Base-by-base conservation (phyloP, 2,888 invertebrate genomes). In the Apoda limacodes region DNA sequence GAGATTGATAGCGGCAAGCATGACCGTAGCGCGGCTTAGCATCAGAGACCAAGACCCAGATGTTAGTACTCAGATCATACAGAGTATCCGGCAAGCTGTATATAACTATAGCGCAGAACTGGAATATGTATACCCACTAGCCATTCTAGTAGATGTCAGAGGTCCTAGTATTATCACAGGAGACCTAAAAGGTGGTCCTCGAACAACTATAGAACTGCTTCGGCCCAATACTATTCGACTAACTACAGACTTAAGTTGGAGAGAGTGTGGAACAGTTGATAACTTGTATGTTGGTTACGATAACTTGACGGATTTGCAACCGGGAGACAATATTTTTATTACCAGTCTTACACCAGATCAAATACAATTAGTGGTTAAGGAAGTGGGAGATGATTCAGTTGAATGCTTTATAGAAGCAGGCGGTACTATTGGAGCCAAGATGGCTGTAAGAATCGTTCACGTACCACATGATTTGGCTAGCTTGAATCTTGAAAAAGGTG, bases 211-310 rank as follows among this genome's bases (percentile, higher is more conserved):
- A 33, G 70, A 75, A 43, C 50, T 82, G 14, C 28, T 57, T 5
- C 50, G 68, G 50, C 60, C 65, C 22, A 57, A 69, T 28, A 57
- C 55, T 9, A 68, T 83, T 6, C 62, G 75, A 38, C 40, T 85
- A 23, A 84, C 84, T 7, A 80, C 74, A 1, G 83, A 84, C 48
- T 43, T 65, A 4, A 67, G 62, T 27, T 85, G 83, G 69, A 69
- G 78, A 34, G 82, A 84, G 44, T 65, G 76, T 42, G 84, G 84
- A 2, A 83, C 76, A 5, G 52, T 67, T 22, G 82, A 83, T 34
- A 82, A 83, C 53, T 66, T 85, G 14, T 85, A 69, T 47, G 60
- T 85, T 13, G 78, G 78, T 25, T 85, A 82, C 48, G 75, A 83
- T 43, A 67, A 80, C 36, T 55, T 85, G 9, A 69, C 70, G 7